Percentiles rank a stretch among this genome's conserved stretches.
Evolutionary conservation across 2,888 invertebrate species (phyloP).

Genomic region (Lithophane semibrunnea): DNA sequence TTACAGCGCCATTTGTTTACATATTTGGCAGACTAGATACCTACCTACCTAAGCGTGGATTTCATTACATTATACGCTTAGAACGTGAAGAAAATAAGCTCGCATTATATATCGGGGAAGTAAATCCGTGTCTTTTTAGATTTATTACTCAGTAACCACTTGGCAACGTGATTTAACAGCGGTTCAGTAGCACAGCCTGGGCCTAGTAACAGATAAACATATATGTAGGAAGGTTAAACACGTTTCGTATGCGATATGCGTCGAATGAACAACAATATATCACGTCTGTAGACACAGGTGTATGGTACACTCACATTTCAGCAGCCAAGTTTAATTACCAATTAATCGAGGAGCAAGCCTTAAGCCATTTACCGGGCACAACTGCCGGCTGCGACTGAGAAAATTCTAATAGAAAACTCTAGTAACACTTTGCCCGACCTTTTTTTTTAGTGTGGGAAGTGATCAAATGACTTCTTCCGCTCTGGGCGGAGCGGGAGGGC

Average conservation of each 20-base stretch:
- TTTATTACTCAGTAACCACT: slow-evolving; percentile 47
- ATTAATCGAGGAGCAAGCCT: no score
- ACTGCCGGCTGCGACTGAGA: neutral
- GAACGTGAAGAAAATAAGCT: slow-evolving; percentile 41
- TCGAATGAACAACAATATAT: neutral
- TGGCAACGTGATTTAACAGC: slow-evolving; percentile 49
- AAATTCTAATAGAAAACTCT: neutral
- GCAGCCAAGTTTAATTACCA: no score
- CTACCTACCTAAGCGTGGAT: slow-evolving; percentile 28
- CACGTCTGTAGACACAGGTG: neutral
- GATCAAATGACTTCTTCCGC: no score
- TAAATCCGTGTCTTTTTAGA: slow-evolving; percentile 53
- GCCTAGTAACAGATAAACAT: neutral
- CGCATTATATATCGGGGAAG: slow-evolving; percentile 26
- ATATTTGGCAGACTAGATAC: slow-evolving; percentile 37
- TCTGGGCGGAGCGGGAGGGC: no score
- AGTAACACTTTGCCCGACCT: no score
- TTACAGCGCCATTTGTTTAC: slow-evolving; percentile 24
- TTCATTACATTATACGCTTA: slow-evolving; percentile 52
- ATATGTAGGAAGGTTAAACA: slow-evolving; percentile 5
- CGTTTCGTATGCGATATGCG: neutral
- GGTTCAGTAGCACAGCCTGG: slow-evolving; percentile 2
- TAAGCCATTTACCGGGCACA: no score
- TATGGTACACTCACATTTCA: no score
- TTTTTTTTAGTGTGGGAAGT: no score